Conservation (phyloP, 2,113 vertebrate genomes). For the Crotalus tigris region DNA sequence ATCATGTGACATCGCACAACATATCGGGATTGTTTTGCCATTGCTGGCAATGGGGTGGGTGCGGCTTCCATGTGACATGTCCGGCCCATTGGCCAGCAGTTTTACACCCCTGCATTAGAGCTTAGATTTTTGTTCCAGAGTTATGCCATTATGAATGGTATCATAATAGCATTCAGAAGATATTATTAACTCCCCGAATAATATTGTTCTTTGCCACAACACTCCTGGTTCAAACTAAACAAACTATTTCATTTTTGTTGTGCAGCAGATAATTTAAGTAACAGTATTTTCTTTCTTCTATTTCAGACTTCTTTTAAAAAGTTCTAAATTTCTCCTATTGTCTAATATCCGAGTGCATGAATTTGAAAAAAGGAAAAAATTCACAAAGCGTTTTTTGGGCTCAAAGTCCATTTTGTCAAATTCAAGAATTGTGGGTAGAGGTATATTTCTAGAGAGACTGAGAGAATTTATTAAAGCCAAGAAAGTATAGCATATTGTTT, state of each 20-base stretch:
- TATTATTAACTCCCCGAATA: constrained; percentile 20
- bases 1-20: no score
- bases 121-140: constrained; percentile 19
- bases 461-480: background rate
- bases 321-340: constrained; percentile 10
- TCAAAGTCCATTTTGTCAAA: background rate
- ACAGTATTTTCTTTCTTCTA: constrained; percentile 35
- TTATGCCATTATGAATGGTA: constrained; percentile 18
- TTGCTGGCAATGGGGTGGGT: no score
- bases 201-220: constrained; percentile 36
- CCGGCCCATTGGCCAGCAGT: no score
- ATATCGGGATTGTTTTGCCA: no score
- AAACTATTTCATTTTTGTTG: constrained; percentile 29
- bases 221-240: constrained; percentile 46
- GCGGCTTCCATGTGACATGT: no score
- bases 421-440: background rate
- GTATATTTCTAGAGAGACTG: background rate
- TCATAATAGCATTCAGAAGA: background rate
- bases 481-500: background rate
- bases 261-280: constrained; percentile 12
- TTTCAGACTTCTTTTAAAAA: constrained; percentile 40
- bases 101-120: constrained; percentile 8
- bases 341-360: background rate
- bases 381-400: background rate
- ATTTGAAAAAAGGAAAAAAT: background rate